Conservation (phyloP, 2,797 vertebrate species). For the Gadopsis marmoratus region DNA sequence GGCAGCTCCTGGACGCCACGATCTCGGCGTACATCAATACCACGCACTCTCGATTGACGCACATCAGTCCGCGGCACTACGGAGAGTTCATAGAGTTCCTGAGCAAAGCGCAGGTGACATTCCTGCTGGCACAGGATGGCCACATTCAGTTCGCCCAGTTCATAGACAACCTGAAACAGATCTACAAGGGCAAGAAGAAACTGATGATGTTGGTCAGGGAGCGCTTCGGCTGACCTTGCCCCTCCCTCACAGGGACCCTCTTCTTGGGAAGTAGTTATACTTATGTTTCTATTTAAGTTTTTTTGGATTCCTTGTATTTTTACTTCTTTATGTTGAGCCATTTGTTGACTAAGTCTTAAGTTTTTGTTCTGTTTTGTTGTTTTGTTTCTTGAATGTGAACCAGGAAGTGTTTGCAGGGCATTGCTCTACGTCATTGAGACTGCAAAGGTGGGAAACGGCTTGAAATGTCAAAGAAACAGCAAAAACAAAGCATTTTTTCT, state of each 20-base stretch:
- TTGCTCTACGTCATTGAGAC: slow-evolving; percentile 71
- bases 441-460: slow-evolving; percentile 52
- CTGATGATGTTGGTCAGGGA: slow-evolving; percentile 98
- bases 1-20: slow-evolving; percentile 96
- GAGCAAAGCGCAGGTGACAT: slow-evolving; percentile 97
- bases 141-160: slow-evolving; percentile 98
- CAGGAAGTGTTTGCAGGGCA: slow-evolving; percentile 73
- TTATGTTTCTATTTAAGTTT: slow-evolving; percentile 77
- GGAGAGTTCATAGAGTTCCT: slow-evolving; percentile 99
- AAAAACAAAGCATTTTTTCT: slow-evolving; percentile 57
- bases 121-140: slow-evolving; percentile 96
- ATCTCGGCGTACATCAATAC: slow-evolving; percentile 99
- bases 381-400: slow-evolving; percentile 80
- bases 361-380: slow-evolving; percentile 66
- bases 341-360: slow-evolving; percentile 72
- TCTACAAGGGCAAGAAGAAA: slow-evolving; percentile 99
- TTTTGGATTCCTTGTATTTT: slow-evolving; percentile 68
- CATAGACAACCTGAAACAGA: slow-evolving; percentile 99
- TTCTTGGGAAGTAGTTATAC: slow-evolving; percentile 62
- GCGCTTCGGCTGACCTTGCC: slow-evolving; percentile 91
- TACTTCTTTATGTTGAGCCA: slow-evolving; percentile 81
- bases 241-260: slow-evolving; percentile 51
- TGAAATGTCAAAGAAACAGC: slow-evolving; percentile 74
- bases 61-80: slow-evolving; percentile 98
- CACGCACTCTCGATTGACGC: slow-evolving; percentile 97